Evolutionary conservation across 2,888 invertebrate genomes (phyloP), one percentile per base, ranked within the genome.

Genomic region (Brachynemurus nebulosus): DNA sequence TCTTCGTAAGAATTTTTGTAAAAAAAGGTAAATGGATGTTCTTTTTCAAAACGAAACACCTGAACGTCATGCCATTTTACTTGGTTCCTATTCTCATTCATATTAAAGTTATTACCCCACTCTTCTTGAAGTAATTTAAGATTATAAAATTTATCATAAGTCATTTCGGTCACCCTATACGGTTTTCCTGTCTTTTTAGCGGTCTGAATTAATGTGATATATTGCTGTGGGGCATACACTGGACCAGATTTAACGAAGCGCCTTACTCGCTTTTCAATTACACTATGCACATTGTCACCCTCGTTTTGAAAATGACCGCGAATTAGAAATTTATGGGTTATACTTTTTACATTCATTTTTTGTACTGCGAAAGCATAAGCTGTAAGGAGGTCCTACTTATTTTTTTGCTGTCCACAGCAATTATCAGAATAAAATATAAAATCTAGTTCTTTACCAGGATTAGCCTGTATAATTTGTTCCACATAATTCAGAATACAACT

Each of bases 361-460:
- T 36, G 33, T 36, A 52, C 51, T 14, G 12, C 48, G 48, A n/a
- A 52, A n/a, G n/a, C n/a, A n/a, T n/a, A n/a, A n/a, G n/a, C n/a
- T n/a, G n/a, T n/a, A n/a, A n/a, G n/a, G n/a, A n/a, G n/a, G n/a
- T n/a, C n/a, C n/a, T n/a, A 53, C 39, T 52, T 48, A 42, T 50
- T 51, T 52, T 53, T 38, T 52, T 54, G 49, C 39, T 57, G 56
- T 7, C 56, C 56, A 36, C 52, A 52, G 42, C 56, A 58, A 45
- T 58, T 57, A 40, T 57, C 57, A 18, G 54, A 55, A 49, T 57
- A 57, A 47, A 57, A 56, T 40, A 52, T 54, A 19, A 54, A 45
- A 21, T 50, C 47, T 14, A 48, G 41, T 38, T 50, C 40, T 44
- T 44, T 37, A 21, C 44, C 47, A 25, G 40, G 30, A 19, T 37